A percentile compares a stretch with the other conserved stretches of the same genome.
phyloP scores from a whole-genome alignment of 2,888 invertebrate species.

The Diachrysia chrysitis region DNA sequence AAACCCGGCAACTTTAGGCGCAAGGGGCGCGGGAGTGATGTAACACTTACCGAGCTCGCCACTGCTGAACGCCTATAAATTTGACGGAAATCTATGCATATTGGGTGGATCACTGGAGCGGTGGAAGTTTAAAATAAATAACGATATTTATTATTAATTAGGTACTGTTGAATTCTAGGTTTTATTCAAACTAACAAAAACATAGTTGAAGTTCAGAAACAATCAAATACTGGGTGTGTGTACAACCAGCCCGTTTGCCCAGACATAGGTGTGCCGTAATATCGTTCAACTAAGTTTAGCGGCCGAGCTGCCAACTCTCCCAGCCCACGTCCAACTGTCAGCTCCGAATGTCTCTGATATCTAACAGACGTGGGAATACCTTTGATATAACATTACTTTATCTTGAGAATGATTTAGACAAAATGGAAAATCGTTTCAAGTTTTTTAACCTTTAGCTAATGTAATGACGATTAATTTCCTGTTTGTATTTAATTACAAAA shows the following conservation, averaged over 20 bases:
- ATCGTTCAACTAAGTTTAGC: slow-evolving; percentile 6
- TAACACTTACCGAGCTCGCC: slow-evolving; percentile 9
- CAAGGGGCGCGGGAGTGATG: slow-evolving; percentile 29
- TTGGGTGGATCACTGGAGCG: background rate
- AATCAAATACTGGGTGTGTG: background rate
- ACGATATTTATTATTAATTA: slow-evolving; percentile 2
- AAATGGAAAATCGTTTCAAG: slow-evolving; percentile 17
- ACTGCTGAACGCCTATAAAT: slow-evolving; percentile 21
- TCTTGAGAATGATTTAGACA: slow-evolving; percentile 17
- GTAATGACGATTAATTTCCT: slow-evolving; percentile 45
- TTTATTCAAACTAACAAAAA: background rate
- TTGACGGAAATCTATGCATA: slow-evolving; percentile 35
- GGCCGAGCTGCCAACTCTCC: background rate
- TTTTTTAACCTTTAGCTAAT: slow-evolving; percentile 24
- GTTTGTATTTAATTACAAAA: slow-evolving; percentile 18
- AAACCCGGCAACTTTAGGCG: slow-evolving; percentile 41
- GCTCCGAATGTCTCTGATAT: background rate
- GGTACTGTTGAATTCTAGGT: background rate
- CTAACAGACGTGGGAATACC: background rate
- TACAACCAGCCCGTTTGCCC: background rate
- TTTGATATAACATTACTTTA: slow-evolving; percentile 5
- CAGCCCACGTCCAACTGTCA: slow-evolving; percentile 18
- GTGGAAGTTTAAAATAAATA: slow-evolving; percentile 9
- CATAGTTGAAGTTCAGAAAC: background rate
- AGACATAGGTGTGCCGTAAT: background rate